These are phyloP conservation scores for Desmodus rotundus DNA, from an alignment of 2,113 vertebrate genomes.

Conservation along the genomic window DNA sequence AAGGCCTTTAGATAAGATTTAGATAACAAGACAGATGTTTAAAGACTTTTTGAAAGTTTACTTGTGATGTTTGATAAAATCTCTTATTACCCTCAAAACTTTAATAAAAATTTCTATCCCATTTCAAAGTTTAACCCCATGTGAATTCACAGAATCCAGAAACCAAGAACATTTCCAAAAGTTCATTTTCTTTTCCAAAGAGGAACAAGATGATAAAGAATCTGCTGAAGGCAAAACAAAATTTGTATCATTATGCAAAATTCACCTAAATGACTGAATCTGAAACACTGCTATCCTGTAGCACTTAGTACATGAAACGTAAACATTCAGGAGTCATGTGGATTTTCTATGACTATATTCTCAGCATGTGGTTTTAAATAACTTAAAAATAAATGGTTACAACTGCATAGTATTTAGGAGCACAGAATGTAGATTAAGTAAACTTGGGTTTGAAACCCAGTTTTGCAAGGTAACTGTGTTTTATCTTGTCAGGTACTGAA, in stretches of 20 bases:
- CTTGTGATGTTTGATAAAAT: background rate
- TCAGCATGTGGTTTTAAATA: background rate
- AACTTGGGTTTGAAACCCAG: background rate
- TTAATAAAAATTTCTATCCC: background rate
- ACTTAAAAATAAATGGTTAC: background rate
- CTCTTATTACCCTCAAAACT: background rate
- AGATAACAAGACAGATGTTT: background rate
- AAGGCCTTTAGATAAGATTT: background rate
- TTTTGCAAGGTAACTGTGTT: background rate
- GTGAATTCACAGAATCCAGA: background rate
- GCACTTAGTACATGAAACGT: background rate
- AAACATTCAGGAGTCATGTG: background rate
- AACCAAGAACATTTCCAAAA: background rate
- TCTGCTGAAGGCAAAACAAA: background rate
- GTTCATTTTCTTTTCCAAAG: background rate
- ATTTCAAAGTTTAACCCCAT: background rate
- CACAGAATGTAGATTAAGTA: background rate
- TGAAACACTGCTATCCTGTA: background rate
- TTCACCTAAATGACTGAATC: background rate
- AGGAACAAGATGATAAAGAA: background rate
- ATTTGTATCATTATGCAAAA: background rate
- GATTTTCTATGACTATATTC: background rate
- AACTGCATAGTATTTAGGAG: background rate
- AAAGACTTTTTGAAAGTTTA: background rate
- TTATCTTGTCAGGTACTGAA: background rate